Evolutionary conservation across 2,113 vertebrate species (phyloP), one percentile per base, ranked within the genome.

Genomic region (Megaleporinus macrocephalus): DNA sequence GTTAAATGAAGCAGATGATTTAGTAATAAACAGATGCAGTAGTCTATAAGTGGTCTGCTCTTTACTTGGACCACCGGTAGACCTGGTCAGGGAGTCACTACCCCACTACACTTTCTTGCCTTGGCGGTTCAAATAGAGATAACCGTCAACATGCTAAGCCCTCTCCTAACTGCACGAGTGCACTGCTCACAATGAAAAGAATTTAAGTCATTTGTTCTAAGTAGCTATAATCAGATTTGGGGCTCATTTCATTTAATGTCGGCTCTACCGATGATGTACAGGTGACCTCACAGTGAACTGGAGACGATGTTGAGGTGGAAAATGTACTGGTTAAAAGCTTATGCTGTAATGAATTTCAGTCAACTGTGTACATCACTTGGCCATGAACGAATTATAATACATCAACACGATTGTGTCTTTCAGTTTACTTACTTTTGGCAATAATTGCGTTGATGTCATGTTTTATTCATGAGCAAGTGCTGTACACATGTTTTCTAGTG

Each of bases 181-280:
- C 80, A 78, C 14, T 53, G 22, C 66, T 55, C 51, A 85, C 79
- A 91, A 87, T 78, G 77, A 80, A 83, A 86, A 76, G 59, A 81
- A 81, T 83, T 83, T 70, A 29, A 83, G 36, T 79, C 51, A 74
- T 87, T 85, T 91, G 73, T 80, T 36, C 75, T 68, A 86, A 79
- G 83, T 85, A 83, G 78, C 85, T 61, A 63, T 83, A 85, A 91
- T 88, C 83, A 86, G 73, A 77, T 75, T 81, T 71, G 65, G 26
- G 62, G 68, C 53, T 83, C 72, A 10, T 59, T 81, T 79, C 20
- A 57, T 75, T 14, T 13, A 55, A 53, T 62, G 51, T 62, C 41
- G 27, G 63, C 69, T 41, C 59, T 78, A 16, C n/a, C 5, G 73
- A 22, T 71, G 81, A 81, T 79, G 75, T 33, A 57, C 77, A 68